Evolutionary conservation across 2,797 vertebrate genomes (phyloP), one percentile per base, ranked within the genome.

Genomic region (Cryptoprocta ferox): DNA sequence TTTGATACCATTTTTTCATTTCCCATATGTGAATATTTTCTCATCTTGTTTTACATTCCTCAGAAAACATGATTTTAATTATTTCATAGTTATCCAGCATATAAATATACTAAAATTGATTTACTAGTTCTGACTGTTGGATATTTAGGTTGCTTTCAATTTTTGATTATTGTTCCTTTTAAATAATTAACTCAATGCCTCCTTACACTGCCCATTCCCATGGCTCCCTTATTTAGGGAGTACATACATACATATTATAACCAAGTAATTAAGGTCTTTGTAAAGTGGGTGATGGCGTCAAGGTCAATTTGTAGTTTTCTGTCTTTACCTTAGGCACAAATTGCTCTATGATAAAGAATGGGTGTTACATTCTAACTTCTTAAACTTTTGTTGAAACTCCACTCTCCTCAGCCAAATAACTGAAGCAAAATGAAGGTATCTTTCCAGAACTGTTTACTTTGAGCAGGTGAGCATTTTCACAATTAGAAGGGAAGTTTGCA

Each of bases 401-500:
- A 48, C 35, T 82, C 76, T 85, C 66, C 83, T 90, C 70, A 89
- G 37, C 32, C 68, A 66, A 92, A 56, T 91, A 79, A 91, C 84
- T 89, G 86, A 92, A 91, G 81, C 50, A 80, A 93, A 92, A 95
- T 3, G 76, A 91, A 93, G 35, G 28, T 53, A 19, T 91, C 63
- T 93, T 95, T 95, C 88, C 32, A 73, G 63, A 96, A 95, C 53
- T 78, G 56, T 80, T 96, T 73, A 32, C 73, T 81, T 71, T 53
- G 65, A 95, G 86, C 89, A 92, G 89, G 87, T 97, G 93, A 95
- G 42, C 85, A 86, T 95, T 76, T 94, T 94, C 82, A 96, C 93
- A 95, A 94, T 97, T 80, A 91, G 81, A 95, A 93, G 88, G 66
- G 70, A 98, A 96, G 95, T 95, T 94, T 96, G 95, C 89, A 92